phyloP scores from a whole-genome alignment of 2,113 vertebrate genomes.

The Athene noctua region DNA sequence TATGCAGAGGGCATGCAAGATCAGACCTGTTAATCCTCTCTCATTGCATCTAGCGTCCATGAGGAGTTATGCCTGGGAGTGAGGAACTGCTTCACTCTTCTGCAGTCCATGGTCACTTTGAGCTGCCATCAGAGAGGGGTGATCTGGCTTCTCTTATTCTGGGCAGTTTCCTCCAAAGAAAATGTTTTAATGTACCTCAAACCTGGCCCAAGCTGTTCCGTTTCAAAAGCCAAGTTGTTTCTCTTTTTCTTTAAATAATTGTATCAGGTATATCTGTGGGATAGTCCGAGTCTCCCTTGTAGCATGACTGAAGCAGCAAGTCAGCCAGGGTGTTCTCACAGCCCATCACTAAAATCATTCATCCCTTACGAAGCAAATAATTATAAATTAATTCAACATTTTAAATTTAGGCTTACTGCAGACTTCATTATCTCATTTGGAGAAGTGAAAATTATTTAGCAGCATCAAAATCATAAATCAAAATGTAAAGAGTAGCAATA shows the following conservation, averaged over 20 bases:
- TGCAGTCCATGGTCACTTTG: not conserved
- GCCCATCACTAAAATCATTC: not conserved
- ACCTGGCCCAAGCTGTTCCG: not conserved
- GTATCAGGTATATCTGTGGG: not conserved
- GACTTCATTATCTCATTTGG: not conserved
- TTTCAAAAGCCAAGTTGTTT: not conserved
- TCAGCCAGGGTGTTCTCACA: not conserved
- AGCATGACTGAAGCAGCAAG: not conserved
- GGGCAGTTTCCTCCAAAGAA: not conserved
- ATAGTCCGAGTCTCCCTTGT: accelerated
- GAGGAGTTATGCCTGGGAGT: not conserved
- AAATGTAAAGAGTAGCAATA: not conserved
- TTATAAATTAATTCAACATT: not conserved
- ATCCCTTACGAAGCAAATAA: not conserved
- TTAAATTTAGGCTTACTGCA: not conserved
- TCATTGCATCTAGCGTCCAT: accelerated
- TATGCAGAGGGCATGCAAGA: not conserved
- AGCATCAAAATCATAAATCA: not conserved
- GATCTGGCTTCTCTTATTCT: not conserved
- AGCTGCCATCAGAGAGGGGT: not conserved
- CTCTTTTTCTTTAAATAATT: not conserved
- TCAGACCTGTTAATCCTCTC: not conserved
- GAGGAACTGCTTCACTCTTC: not conserved
- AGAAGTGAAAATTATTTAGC: not conserved
- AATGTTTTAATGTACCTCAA: not conserved